Evolutionary conservation across 2,888 invertebrate genomes (phyloP), one percentile per base, ranked within the genome.

Genomic region (Iphiclides podalirius): DNA sequence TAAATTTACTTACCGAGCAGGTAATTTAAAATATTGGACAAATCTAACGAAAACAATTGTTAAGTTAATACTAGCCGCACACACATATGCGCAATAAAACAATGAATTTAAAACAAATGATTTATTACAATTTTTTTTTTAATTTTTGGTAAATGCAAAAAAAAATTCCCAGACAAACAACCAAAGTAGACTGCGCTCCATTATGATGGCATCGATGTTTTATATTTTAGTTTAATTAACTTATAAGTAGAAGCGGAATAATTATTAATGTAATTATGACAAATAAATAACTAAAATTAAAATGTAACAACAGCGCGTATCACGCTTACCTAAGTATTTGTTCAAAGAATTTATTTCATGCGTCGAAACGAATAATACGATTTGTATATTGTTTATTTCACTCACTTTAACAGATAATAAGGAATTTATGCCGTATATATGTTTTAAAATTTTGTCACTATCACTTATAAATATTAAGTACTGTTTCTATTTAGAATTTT

Each of bases 81-180:
- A 28, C n/a, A 14, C 4, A 35, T 14, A 35, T 38, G 52, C 20
- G 52, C 20, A 75, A 68, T 72, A 72, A 76, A 78, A 76, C 20
- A 12, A 36, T 12, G 1, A 1, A 17, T 6, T 41, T 43, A 15
- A 77, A 78, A 76, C 68, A 75, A 72, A 67, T 64, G 58, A 60
- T 73, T 79, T 73, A 79, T 78, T 79, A 72, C 61, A 69, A 77
- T 67, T 74, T 79, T 31, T 70, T 44, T 11, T 79, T 66, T n/a
- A n/a, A n/a, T n/a, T 86, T 86, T 86, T 87, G 87, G 86, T 87
- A 87, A 86, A 87, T 87, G 87, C 86, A 78, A 75, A 69, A 39
- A 57, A 63, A 63, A 80, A 20, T 20, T 82, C 79, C 79, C 75
- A 81, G 64, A 78, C 64, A 78, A 79, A 79, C 79, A 81, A 84